Base-by-base conservation (phyloP, 2,797 vertebrate species). In the Anguilla pacifica region DNA sequence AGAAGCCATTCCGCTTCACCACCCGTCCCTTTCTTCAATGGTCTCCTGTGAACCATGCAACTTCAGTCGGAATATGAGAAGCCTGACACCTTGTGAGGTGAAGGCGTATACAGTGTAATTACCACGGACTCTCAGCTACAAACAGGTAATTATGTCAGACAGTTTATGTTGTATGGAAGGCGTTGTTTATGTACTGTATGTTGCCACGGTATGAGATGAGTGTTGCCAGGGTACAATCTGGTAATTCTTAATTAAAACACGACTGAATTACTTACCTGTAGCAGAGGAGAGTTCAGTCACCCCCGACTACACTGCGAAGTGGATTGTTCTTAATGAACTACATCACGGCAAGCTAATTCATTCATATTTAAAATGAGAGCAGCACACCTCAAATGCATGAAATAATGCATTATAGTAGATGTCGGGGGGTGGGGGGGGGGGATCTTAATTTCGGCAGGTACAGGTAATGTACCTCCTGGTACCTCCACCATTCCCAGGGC, bases 191-290 rank as follows among this genome's bases (percentile, higher is more conserved):
- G 22, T 6, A 28, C 61, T n/a, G 22, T 1, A n/a, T 67, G 22
- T n/a, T 67, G 10, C 51, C 6, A 6, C 22, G 9, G 19, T 39
- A 39, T 2, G 7, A 51, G 31, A 13, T 35, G 25, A 85, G 22
- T 28, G 4, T 6, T 70, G 59, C 64, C 15, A 11, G 15, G 3
- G 25, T 59, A 86, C 64, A 28, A 0, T 7, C 11, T 19, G 11
- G 9, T 72, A n/a, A 7, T 35, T 11, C 55, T 57, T 88, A 57
- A 86, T 88, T 86, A 88, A 86, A 87, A 83, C 72, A 87, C 13
- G 49, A 79, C 77, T 83, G 55, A n/a, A 67, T 83, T 85, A 67
- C 59, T 9, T 86, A 85, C 61, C 22, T 67, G 25, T 25, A 82
- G 61, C 77, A 59, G 85, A 31, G 22, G 88, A 57, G 85, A 55